Percentiles rank a stretch among this genome's conserved stretches.
These are phyloP conservation scores for Oriolus oriolus DNA, from an alignment of 2,113 vertebrate genomes.

Conservation along the genomic window DNA sequence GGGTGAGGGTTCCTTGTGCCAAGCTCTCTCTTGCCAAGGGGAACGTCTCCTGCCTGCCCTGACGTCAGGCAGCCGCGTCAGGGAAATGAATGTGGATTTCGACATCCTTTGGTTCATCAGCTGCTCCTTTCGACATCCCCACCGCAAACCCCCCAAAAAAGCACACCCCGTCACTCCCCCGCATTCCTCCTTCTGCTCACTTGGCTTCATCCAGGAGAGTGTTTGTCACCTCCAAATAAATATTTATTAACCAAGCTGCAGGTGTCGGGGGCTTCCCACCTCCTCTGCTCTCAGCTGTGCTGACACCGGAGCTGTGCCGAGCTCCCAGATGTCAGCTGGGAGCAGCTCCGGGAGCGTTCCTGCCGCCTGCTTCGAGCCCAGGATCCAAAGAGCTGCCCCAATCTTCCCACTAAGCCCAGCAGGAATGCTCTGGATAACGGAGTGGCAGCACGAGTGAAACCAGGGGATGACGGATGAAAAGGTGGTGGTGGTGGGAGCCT, in stretches of 20 bases:
- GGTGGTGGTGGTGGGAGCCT: not conserved
- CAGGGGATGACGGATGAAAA: not conserved
- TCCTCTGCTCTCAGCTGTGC: not conserved
- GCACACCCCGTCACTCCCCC: conserved; percentile 21
- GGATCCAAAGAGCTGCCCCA: not conserved
- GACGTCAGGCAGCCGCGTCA: not conserved
- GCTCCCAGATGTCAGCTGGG: not conserved
- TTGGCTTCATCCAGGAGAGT: not conserved
- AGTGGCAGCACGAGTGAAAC: not conserved
- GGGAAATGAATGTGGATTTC: not conserved
- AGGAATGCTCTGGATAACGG: not conserved
- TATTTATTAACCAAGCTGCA: conserved; percentile 38
- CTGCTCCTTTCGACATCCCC: conserved; percentile 42
- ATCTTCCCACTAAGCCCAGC: not conserved
- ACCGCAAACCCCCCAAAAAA: not conserved
- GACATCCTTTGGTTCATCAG: not conserved
- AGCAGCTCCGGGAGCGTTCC: not conserved
- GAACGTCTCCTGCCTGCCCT: not conserved
- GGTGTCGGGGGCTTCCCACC: conserved; percentile 50
- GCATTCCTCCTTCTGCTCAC: not conserved
- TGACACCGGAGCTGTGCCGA: not conserved
- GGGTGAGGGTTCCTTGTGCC: not conserved
- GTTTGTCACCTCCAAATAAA: conserved; percentile 46
- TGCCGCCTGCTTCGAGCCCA: not conserved
- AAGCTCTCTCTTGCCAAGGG: not conserved